phyloP scores from a whole-genome alignment of 53 echinoderm and acorn worm species.

The Paracentrotus lividus region DNA sequence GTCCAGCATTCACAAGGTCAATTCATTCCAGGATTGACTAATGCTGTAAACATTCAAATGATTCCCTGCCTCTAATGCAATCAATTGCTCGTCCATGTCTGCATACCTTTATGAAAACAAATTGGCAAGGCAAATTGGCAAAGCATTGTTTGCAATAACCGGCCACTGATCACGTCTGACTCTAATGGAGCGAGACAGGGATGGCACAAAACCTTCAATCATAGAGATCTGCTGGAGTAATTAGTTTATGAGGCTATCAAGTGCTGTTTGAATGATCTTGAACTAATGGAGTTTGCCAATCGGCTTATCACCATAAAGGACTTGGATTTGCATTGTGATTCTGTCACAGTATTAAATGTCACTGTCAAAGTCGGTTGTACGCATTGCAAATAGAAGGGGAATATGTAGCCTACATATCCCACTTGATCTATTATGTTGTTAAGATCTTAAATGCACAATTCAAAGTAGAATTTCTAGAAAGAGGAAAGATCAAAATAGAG shows the following conservation, averaged over 20 bases:
- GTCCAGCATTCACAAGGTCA: not conserved
- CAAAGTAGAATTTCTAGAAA: not conserved
- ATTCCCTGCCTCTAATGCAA: not conserved
- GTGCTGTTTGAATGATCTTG: constrained; percentile 51
- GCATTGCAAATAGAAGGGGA: not conserved
- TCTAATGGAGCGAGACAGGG: constrained; percentile 28
- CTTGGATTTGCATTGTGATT: not conserved
- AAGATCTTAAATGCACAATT: not conserved
- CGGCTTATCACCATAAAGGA: not conserved
- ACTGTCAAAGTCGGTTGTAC: not conserved
- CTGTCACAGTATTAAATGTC: not conserved
- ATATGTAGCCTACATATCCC: too few species aligned
- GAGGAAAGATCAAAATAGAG: not conserved
- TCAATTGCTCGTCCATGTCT: constrained; percentile 3
- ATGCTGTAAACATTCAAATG: constrained; percentile 22
- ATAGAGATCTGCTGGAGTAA: constrained; percentile 50
- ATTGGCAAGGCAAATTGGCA: constrained; percentile 44
- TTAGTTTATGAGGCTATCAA: constrained; percentile 59
- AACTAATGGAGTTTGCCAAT: constrained; percentile 13
- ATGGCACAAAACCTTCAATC: constrained; percentile 7
- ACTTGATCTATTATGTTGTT: not conserved
- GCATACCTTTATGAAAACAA: constrained; percentile 43
- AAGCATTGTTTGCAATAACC: constrained; percentile 9
- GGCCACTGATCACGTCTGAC: constrained; percentile 13
- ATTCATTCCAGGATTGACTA: constrained; percentile 12